These are phyloP conservation scores for Plecturocebus donacophilus DNA, from an alignment of 2,113 vertebrate species.

Conservation along the genomic window DNA sequence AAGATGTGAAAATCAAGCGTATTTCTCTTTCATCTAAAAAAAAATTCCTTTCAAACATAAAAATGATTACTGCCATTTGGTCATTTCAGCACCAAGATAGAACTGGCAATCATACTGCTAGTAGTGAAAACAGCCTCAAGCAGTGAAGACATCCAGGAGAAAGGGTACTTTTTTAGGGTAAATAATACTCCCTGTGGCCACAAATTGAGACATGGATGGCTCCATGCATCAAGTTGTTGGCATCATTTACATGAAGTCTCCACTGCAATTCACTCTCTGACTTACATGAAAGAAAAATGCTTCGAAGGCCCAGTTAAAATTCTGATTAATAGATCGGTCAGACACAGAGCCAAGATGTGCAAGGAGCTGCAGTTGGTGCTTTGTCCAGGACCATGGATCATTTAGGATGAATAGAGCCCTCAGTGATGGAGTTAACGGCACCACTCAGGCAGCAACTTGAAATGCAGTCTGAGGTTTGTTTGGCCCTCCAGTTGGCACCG, in stretches of 20 bases:
- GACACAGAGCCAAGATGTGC: conserved; percentile 36
- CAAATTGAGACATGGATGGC: neutral
- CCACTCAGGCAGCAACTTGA: conserved; percentile 68
- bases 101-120: conserved; percentile 2
- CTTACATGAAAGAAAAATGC: neutral
- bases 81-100: neutral
- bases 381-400: conserved; percentile 6
- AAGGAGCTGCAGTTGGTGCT: conserved; percentile 51
- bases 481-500: conserved; percentile 70
- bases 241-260: conserved; percentile 26
- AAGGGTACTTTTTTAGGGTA: conserved; percentile 44
- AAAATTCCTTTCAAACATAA: conserved; percentile 18
- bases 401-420: conserved; percentile 64
- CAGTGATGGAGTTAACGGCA: neutral
- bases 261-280: neutral
- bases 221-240: conserved; percentile 36
- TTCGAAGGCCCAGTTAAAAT: neutral
- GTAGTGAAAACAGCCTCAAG: neutral
- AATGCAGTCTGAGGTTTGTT: conserved; percentile 37
- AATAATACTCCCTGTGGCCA: conserved; percentile 24
- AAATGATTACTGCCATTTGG: conserved; percentile 22
- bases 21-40: conserved; percentile 8
- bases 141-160: conserved; percentile 18
- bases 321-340: conserved; percentile 9
- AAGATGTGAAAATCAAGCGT: neutral